Evolutionary conservation across 2,797 vertebrate genomes (phyloP), one percentile per base, ranked within the genome.

Genomic region (Galago senegalensis): DNA sequence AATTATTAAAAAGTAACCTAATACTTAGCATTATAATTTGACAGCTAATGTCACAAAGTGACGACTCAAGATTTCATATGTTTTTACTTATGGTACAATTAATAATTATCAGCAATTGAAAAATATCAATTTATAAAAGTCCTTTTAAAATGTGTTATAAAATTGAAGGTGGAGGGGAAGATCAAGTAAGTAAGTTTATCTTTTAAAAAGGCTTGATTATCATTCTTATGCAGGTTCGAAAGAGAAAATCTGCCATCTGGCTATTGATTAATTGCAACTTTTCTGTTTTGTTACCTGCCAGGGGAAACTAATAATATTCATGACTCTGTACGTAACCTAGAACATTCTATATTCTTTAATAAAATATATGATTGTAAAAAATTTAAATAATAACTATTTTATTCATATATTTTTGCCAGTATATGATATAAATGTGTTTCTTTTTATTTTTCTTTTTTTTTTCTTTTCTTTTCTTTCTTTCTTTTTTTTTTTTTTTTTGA

Each of bases 161-260:
- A 91, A 72, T 81, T 93, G 16, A 93, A 77, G n/a, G 43, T 46
- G 13, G 37, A 91, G 46, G 10, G 43, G 6, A 94, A 89, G 67
- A 65, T 60, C 27, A 82, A 25, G 29, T 73, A 89, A 72, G 20
- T 65, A 86, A 60, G 21, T 90, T 73, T 79, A 61, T 3, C 63
- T 93, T 91, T 53, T 9, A 90, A 67, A 67, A 80, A 20, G n/a
- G 14, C 3, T 7, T 46, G 79, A 40, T 21, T 84, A 61, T 65
- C 7, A 65, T 76, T 89, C 29, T 80, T n/a, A 82, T 40, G 9
- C 20, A 87, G 20, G 16, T 37, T 77, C 58, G 43, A 18, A 49
- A 73, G 58, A 96, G 40, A 65, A 97, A 96, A 2, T 4, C 11
- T 97, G 93, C 92, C 37, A 88, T 97, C 93, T 96, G 1, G 3